Conservation (phyloP, 2,113 vertebrate genomes). For the Meleagris gallopavo region DNA sequence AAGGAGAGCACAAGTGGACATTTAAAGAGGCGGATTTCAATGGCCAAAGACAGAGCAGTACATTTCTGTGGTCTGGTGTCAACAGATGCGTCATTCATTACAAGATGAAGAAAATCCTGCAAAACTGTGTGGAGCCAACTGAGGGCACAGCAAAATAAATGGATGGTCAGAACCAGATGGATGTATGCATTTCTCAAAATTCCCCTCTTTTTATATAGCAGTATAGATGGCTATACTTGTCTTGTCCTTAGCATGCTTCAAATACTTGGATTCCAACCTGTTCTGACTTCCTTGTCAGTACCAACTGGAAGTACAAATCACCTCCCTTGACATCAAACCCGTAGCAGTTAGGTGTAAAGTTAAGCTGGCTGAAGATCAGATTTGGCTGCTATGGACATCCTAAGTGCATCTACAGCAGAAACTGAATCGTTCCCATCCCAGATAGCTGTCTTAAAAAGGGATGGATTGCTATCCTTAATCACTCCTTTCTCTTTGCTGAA, state of each 20-base stretch:
- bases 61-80: background rate
- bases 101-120: background rate
- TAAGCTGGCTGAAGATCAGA: background rate
- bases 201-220: background rate
- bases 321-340: background rate
- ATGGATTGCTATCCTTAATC: background rate
- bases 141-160: background rate
- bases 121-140: background rate
- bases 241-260: background rate
- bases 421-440: background rate
- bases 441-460: background rate
- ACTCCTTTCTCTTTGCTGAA: background rate
- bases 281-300: background rate
- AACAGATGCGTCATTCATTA: background rate
- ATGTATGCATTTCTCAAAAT: background rate
- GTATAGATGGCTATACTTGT: background rate
- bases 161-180: background rate
- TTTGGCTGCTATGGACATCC: background rate
- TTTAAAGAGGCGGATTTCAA: background rate
- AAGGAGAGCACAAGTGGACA: rapidly evolving
- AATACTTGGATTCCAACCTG: no score
- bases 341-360: background rate
- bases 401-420: background rate
- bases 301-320: background rate
- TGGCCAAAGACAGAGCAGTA: background rate